Evolutionary conservation across 2,113 vertebrate species (phyloP).

Genomic region (Vanacampus margaritifer): DNA sequence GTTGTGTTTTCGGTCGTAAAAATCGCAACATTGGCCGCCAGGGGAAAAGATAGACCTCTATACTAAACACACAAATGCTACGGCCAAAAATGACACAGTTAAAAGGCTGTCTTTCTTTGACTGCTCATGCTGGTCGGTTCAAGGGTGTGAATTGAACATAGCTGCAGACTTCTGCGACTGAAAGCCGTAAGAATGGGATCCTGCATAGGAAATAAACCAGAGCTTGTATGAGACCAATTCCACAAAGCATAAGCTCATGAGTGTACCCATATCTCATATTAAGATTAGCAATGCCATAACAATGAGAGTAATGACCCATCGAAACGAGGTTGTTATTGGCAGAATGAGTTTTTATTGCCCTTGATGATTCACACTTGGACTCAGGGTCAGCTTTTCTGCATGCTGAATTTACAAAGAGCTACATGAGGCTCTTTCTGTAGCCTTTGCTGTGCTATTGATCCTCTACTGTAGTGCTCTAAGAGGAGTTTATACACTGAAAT

Average conservation of each 20-base stretch:
- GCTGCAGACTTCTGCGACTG: constrained; percentile 14
- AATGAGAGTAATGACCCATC: constrained; percentile 52
- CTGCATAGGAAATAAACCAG: constrained; percentile 49
- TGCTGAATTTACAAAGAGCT: constrained; percentile 49
- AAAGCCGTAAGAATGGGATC: constrained; percentile 24
- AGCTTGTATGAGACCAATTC: constrained; percentile 61
- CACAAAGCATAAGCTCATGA: constrained; percentile 42
- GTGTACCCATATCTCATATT: constrained; percentile 44
- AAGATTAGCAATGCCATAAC: constrained; percentile 55
- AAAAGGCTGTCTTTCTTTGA: not conserved
- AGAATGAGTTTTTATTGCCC: constrained; percentile 36
- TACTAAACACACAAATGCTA: no score
- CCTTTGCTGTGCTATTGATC: constrained; percentile 58
- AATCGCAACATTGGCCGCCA: not conserved
- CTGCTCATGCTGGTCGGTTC: not conserved
- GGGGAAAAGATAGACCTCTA: not conserved
- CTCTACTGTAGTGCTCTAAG: constrained; percentile 42
- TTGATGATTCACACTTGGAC: constrained; percentile 38
- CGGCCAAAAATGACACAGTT: no score
- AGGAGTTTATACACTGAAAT: constrained; percentile 70
- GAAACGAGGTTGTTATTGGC: constrained; percentile 49
- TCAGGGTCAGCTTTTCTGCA: constrained; percentile 41
- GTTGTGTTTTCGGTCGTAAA: not conserved
- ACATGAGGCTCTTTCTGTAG: constrained; percentile 51
- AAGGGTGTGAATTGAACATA: not conserved